Evolutionary conservation across 2,113 vertebrate species (phyloP), one percentile per base, ranked within the genome.

Genomic region (Calypte anna): DNA sequence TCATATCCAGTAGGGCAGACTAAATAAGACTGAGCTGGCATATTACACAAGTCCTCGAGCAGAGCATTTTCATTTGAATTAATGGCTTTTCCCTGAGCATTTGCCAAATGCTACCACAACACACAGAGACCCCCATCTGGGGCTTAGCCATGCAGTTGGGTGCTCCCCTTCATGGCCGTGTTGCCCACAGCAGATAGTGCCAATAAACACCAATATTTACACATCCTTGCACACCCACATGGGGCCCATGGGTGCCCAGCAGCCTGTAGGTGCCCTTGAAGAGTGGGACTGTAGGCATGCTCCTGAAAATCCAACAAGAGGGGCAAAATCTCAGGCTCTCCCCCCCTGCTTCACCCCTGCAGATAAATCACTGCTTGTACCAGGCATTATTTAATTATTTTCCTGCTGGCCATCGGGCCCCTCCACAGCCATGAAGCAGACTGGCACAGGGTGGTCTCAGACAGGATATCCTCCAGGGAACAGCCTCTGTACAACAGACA

Each of bases 401-500:
- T 90, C 93, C 68, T 14, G 6, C 93, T 95, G 94, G 74, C 88
- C 95, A 92, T 24, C 62, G 95, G 95, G 95, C 96, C 94, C 93
- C 90, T 96, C 95, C 95, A 86, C 91, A 94, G 95, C 75, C 94
- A 87, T 6, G 22, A 76, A 96, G 95, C 93, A 98, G 91, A 94
- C 93, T 92, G 96, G 97, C 96, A 96, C 96, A 74, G 97, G 95
- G 94, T 93, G 27, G 91, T 97, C 97, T 96, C 97, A 96, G 97
- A 98, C 97, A 98, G 98, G 98, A 98, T 98, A 98, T 98, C 98
- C 98, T 98, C 97, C 94, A 94, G 96, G 96, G 97, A 98, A 96
- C 97, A 98, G 96, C 95, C 96, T 98, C 97, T 82, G 95, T 69
- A 91, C 82, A 96, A 89, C 81, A 90, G 57, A 83, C 89, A 93